Percentiles rank a stretch among this genome's conserved stretches.
Conservation (phyloP, 2,113 vertebrate species). For the Odocoileus hemionus region DNA sequence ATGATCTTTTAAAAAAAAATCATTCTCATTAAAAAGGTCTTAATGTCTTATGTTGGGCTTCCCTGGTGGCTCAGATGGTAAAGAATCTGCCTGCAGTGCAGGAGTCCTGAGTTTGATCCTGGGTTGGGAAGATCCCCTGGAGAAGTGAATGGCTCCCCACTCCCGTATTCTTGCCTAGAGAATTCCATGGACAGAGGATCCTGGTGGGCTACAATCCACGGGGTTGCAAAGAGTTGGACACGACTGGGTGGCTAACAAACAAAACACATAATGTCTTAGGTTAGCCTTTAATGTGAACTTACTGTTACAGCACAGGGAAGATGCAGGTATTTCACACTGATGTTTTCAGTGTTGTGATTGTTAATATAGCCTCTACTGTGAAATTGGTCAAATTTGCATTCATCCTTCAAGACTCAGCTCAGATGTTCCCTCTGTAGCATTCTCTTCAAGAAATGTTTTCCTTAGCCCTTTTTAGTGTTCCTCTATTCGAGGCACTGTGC, state of each 20-base stretch:
- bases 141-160: background rate
- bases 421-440: conserved; percentile 33
- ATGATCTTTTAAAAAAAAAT: background rate
- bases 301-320: background rate
- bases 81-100: background rate
- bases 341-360: background rate
- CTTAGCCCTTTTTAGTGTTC: background rate
- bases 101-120: background rate
- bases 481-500: background rate
- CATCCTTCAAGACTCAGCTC: background rate
- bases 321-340: background rate
- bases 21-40: background rate
- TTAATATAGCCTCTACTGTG: background rate
- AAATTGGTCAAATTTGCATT: conserved; percentile 29
- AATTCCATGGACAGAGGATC: background rate
- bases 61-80: background rate
- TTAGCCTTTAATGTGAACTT: background rate
- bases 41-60: background rate
- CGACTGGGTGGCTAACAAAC: background rate
- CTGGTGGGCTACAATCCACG: background rate
- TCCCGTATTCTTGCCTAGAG: background rate
- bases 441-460: background rate
- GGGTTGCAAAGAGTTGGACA: background rate
- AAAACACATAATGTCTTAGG: background rate
- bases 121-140: background rate